These are phyloP conservation scores for Syndactyla subalaris DNA, from an alignment of 2,797 vertebrate species.

Conservation along the genomic window DNA sequence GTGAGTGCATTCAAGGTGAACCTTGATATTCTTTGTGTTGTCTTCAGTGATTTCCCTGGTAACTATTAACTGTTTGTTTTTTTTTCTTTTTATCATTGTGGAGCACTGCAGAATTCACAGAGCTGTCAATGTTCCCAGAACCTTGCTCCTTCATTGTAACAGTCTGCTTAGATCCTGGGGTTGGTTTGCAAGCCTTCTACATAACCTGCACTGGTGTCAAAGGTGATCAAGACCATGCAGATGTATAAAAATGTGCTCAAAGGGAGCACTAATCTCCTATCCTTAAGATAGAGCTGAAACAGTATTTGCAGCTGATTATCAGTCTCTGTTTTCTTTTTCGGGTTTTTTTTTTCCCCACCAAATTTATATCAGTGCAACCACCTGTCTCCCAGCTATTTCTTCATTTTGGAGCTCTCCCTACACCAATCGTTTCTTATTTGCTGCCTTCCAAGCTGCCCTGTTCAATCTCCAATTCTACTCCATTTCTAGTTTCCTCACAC, in stretches of 20 bases:
- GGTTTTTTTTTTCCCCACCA: background rate
- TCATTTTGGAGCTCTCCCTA: background rate
- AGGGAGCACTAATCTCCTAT: background rate
- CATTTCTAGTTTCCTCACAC: background rate
- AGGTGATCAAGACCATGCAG: background rate
- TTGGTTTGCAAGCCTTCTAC: background rate
- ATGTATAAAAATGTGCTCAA: background rate
- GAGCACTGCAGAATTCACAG: slow-evolving; percentile 8
- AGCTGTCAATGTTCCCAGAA: slow-evolving; percentile 9
- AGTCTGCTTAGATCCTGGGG: background rate
- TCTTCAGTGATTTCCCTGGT: background rate
- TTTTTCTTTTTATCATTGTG: background rate
- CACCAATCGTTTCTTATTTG: background rate
- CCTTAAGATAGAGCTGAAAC: background rate
- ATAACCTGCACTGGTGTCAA: background rate
- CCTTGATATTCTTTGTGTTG: background rate
- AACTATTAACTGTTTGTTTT: background rate
- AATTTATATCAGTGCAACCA: background rate
- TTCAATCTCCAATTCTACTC: background rate
- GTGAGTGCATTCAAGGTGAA: background rate
- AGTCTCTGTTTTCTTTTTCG: background rate
- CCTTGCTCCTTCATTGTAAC: background rate
- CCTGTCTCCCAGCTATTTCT: background rate
- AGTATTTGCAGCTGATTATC: background rate
- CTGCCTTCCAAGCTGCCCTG: background rate